Percentiles rank a stretch among this genome's conserved stretches.
Evolutionary conservation across 2,888 invertebrate genomes (phyloP).

Genomic region (Lacanobia oleracea): DNA sequence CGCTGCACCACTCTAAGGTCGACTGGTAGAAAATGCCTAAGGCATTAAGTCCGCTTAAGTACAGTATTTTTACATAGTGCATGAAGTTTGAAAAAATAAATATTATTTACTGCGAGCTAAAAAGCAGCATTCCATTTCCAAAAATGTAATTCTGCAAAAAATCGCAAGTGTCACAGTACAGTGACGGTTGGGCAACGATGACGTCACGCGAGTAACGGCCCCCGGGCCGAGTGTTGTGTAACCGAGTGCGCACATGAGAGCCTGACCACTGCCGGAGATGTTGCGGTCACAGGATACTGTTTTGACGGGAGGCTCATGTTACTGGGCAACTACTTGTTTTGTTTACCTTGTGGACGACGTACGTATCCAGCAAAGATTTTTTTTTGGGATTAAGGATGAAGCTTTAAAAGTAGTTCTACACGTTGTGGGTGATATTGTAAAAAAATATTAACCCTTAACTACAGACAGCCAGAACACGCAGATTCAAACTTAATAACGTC

Average conservation of each 20-base stretch:
- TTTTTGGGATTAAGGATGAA: not conserved
- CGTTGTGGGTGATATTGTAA: no score
- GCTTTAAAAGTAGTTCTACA: no score
- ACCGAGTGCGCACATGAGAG: slow-evolving; percentile 4
- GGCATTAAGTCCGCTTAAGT: no score
- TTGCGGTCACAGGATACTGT: slow-evolving; percentile 53
- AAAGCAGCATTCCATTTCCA: not conserved
- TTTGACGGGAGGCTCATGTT: slow-evolving; percentile 29
- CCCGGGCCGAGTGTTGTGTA: slow-evolving; percentile 24
- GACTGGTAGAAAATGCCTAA: not conserved
- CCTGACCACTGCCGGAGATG: slow-evolving; percentile 48
- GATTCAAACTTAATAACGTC: no score
- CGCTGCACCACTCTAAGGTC: no score
- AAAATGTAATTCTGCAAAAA: slow-evolving; percentile 47
- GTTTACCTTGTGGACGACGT: slow-evolving; percentile 37
- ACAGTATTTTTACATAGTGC: no score
- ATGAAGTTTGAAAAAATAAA: no score
- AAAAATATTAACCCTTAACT: no score
- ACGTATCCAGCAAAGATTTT: not conserved
- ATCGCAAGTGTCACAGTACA: slow-evolving; percentile 28
- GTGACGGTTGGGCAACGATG: slow-evolving; percentile 36
- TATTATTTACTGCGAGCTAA: not conserved
- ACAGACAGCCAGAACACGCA: no score
- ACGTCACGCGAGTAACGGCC: slow-evolving; percentile 46
- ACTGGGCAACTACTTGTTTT: slow-evolving; percentile 28